Evolutionary conservation across 2,797 vertebrate genomes (phyloP).

Genomic region (Psittacula echo): DNA sequence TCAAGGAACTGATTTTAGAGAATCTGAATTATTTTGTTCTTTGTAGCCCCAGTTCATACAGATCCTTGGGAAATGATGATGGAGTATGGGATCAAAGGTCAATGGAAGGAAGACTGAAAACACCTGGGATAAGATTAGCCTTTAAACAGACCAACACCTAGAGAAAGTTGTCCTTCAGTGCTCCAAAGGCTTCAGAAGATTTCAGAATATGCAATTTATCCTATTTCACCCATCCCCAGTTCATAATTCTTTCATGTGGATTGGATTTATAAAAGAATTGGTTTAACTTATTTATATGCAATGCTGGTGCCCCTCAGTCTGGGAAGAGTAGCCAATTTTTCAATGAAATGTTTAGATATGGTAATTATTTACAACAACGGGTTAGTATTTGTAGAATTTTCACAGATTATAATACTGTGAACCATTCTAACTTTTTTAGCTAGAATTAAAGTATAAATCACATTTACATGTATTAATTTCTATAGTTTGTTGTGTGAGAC

Average conservation of each 20-base stretch:
- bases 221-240: background rate
- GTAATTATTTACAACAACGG: background rate
- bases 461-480: background rate
- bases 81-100: background rate
- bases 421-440: background rate
- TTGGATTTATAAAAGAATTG: background rate
- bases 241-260: background rate
- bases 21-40: background rate
- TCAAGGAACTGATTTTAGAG: background rate
- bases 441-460: background rate
- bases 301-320: background rate
- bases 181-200: background rate
- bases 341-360: background rate
- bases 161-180: background rate
- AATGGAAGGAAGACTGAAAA: background rate
- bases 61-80: background rate
- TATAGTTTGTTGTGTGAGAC: background rate
- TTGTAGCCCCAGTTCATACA: background rate
- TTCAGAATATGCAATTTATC: background rate
- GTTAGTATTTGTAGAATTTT: background rate
- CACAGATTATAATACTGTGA: background rate
- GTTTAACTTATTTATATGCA: background rate
- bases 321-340: background rate
- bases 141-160: background rate
- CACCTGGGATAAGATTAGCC: background rate